Evolutionary conservation across 2,113 vertebrate species (phyloP).

Genomic region (Poeciliopsis occidentalis): DNA sequence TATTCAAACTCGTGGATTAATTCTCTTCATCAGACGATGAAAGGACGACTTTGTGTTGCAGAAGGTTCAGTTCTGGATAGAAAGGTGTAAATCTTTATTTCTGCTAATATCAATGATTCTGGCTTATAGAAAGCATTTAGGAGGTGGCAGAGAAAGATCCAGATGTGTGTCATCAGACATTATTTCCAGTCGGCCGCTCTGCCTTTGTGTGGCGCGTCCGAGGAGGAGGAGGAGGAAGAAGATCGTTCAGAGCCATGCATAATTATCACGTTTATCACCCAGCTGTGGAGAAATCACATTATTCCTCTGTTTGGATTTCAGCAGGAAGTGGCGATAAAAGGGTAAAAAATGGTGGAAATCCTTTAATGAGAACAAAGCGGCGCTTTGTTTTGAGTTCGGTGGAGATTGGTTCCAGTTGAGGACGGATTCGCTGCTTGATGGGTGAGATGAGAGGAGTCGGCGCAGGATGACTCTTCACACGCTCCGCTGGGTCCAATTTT

Average conservation of each 20-base stretch:
- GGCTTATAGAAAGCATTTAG: neutral
- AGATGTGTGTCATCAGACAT: constrained; percentile 64
- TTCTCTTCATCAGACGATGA: no score
- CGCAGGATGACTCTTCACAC: constrained; percentile 53
- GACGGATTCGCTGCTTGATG: constrained; percentile 48
- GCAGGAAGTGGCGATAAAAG: neutral
- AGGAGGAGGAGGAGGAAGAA: neutral
- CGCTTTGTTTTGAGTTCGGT: constrained; percentile 60
- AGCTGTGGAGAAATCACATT: constrained; percentile 61
- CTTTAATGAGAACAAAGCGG: constrained; percentile 56
- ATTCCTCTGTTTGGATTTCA: constrained; percentile 63
- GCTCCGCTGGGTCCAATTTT: constrained; percentile 58
- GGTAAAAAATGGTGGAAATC: constrained; percentile 6
- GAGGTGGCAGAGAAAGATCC: neutral
- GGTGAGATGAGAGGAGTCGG: constrained; percentile 43
- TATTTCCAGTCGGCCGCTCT: constrained; percentile 49
- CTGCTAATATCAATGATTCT: no score
- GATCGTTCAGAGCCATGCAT: constrained; percentile 53
- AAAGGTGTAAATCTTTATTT: no score
- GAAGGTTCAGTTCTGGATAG: no score
- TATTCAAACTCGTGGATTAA: no score
- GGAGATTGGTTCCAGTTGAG: constrained; percentile 44
- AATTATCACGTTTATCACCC: constrained; percentile 70
- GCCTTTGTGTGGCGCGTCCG: constrained; percentile 37
- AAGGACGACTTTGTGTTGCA: no score